Evolutionary conservation across 2,888 invertebrate species (phyloP).

Genomic region (Neoaliturus tenellus): DNA sequence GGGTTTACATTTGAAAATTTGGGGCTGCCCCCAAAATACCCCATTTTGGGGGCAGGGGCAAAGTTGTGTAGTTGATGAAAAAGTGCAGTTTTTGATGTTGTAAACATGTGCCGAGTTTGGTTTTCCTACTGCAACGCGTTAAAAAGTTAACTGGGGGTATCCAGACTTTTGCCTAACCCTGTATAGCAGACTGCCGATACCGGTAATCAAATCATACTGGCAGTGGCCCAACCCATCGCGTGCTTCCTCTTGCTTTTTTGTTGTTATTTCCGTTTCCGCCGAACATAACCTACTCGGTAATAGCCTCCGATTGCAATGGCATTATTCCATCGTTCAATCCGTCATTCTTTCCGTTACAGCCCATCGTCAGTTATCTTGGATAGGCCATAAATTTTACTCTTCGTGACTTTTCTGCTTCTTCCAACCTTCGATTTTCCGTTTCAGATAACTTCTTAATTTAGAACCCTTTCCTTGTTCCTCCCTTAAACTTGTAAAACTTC

Average conservation of each 20-base stretch:
- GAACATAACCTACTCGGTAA: constrained; percentile 42
- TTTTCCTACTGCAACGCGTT: no score
- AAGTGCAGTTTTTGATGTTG: no score
- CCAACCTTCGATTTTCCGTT: neutral
- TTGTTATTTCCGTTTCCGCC: constrained; percentile 25
- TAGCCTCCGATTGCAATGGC: constrained; percentile 12
- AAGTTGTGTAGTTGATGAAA: no score
- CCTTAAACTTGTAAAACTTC: no score
- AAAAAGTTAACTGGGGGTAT: no score
- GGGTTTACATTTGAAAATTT: no score
- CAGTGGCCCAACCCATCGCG: constrained; percentile 21
- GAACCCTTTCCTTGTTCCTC: neutral
- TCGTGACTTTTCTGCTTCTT: constrained; percentile 11
- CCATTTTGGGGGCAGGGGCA: no score
- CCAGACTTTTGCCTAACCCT: neutral
- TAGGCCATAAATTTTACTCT: neutral
- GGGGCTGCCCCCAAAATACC: no score
- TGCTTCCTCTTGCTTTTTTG: constrained; percentile 1
- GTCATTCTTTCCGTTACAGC: constrained; percentile 30
- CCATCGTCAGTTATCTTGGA: neutral
- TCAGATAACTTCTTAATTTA: constrained; percentile 7
- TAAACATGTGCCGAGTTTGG: no score
- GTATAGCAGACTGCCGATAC: constrained; percentile 34
- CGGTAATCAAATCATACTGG: constrained; percentile 46
- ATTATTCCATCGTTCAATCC: constrained; percentile 25